Evolutionary conservation across 2,797 vertebrate species (phyloP), one percentile per base, ranked within the genome.

Genomic region (Melanotaenia pygmaea): DNA sequence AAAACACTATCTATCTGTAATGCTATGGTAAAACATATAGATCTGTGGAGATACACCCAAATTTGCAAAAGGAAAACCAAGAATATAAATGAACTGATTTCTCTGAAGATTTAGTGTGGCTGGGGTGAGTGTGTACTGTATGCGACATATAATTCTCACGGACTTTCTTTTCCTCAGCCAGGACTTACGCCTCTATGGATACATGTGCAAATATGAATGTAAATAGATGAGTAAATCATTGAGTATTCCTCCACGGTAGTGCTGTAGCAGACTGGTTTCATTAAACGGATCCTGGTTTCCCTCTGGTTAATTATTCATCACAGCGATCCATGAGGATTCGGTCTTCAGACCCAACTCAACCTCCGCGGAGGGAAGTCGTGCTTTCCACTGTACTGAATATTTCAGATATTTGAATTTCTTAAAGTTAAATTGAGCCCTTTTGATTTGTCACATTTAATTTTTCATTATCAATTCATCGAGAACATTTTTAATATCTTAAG

Each of bases 291-390:
- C 62, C 70, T 47, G 34, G 76, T 86, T 84, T 86, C 77, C 72
- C 35, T 77, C 70, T 22, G 54, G 61, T 88, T 83, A 80, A 90
- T 83, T 81, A 86, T 90, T 87, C 68, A 90, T 89, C 76, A 77
- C 64, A 76, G 64, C 26, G 4, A 70, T 83, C 50, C 60, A 66
- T 20, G 3, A 72, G 53, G 20, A 22, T 72, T 73, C 62, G 28
- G 70, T 61, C 77, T 80, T 72, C 62, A 63, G 53, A 65, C 61
- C 51, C 50, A 20, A 12, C 61, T 67, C 79, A 26, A 4, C 57
- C 76, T 76, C 80, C 2, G 35, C 10, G 47, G 72, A 73, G 64
- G 18, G 22, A 78, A 54, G 59, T 43, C 2, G 1, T 35, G 47
- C 58, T 14, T 53, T 63, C 38, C 66, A 7, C 54, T 64, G 58